These are phyloP conservation scores for Okapia johnstoni DNA, from an alignment of 2,113 vertebrate species.

Conservation along the genomic window DNA sequence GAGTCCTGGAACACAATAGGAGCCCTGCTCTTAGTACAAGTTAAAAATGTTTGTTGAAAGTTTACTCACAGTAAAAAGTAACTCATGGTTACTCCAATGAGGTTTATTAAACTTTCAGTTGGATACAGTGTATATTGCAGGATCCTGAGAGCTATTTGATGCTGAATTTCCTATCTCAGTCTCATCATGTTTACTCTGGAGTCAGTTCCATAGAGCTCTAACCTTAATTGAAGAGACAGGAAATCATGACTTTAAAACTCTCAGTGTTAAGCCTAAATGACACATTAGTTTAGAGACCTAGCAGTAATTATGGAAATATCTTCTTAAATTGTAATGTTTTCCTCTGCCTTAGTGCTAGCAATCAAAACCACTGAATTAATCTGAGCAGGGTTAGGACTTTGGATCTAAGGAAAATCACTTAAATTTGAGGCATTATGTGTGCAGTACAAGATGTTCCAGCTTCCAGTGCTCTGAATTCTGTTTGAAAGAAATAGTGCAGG, in stretches of 20 bases:
- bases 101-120: not conserved
- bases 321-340: conserved; percentile 44
- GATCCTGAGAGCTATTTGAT: conserved; percentile 65
- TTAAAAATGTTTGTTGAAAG: not conserved
- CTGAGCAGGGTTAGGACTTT: not conserved
- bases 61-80: too few relatives aligned
- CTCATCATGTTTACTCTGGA: conserved; percentile 64
- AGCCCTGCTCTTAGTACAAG: not conserved
- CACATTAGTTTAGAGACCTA: conserved; percentile 53
- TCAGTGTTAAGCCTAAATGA: conserved; percentile 57
- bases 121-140: not conserved
- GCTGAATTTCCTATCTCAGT: conserved; percentile 55
- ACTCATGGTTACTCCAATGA: not conserved
- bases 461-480: not conserved
- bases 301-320: conserved; percentile 42
- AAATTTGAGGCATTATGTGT: conserved; percentile 26
- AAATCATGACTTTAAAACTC: conserved; percentile 48
- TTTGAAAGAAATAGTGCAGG: not conserved
- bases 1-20: not conserved
- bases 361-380: conserved; percentile 10
- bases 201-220: conserved; percentile 48
- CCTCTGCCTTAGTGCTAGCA: conserved; percentile 26
- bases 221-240: conserved; percentile 64
- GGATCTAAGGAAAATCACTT: conserved; percentile 37
- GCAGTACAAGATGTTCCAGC: conserved; percentile 27